These are phyloP conservation scores for Sussaba pulchella DNA, from an alignment of 2,888 invertebrate genomes.

Conservation along the genomic window DNA sequence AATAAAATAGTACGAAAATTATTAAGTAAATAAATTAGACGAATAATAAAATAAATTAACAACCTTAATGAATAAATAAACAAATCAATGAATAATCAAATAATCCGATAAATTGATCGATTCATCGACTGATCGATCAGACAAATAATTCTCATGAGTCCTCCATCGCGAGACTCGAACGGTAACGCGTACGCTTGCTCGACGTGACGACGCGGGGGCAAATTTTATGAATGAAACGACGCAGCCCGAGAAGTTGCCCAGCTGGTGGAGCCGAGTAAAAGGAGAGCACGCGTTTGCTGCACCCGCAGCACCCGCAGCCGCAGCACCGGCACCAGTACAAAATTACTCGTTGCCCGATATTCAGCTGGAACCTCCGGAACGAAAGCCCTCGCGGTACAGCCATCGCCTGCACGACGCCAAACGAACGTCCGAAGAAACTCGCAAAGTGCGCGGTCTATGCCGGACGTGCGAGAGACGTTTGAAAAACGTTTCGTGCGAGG, in stretches of 20 bases:
- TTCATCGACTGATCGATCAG: too few relatives aligned
- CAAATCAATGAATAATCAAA: background rate
- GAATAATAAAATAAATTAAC: too few relatives aligned
- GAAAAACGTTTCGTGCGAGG: slow-evolving; percentile 36
- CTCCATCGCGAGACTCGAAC: too few relatives aligned
- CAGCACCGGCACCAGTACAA: background rate
- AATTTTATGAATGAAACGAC: background rate
- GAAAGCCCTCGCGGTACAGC: too few relatives aligned
- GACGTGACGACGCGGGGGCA: background rate
- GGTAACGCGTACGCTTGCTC: too few relatives aligned
- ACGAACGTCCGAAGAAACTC: slow-evolving; percentile 38
- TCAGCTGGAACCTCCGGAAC: slow-evolving; percentile 1
- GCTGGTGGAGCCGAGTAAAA: background rate
- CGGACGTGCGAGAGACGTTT: slow-evolving; percentile 29
- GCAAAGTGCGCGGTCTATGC: slow-evolving; percentile 38
- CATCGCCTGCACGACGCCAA: slow-evolving; percentile 6
- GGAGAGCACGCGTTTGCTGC: slow-evolving; percentile 1
- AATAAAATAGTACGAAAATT: too few relatives aligned
- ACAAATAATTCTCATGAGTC: too few relatives aligned
- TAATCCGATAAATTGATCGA: background rate
- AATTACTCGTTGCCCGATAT: slow-evolving; percentile 18
- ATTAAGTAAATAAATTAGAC: too few relatives aligned
- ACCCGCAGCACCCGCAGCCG: slow-evolving; percentile 18
- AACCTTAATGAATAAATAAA: too few relatives aligned
- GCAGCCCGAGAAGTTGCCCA: too few relatives aligned